These are phyloP conservation scores for Oceanites oceanicus DNA, from an alignment of 2,113 vertebrate genomes.

Conservation along the genomic window DNA sequence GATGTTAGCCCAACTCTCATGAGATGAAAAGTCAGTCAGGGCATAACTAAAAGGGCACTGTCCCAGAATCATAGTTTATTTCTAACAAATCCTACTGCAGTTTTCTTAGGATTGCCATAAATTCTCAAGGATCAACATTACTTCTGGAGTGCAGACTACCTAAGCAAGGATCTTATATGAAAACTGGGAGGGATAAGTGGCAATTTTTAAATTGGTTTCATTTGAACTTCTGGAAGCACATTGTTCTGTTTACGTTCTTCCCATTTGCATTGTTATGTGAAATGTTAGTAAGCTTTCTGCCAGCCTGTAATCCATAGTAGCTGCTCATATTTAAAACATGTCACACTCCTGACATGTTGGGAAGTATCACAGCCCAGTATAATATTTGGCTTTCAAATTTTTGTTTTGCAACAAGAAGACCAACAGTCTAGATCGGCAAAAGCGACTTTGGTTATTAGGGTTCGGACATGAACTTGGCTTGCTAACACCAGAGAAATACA, in stretches of 20 bases:
- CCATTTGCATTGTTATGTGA: conserved; percentile 28
- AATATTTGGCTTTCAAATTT: conserved; percentile 71
- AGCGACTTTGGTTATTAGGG: conserved; percentile 56
- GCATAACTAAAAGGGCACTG: background rate
- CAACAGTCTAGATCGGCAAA: conserved; percentile 64
- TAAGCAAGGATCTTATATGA: background rate
- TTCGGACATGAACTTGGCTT: conserved; percentile 62
- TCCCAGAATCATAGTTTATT: conserved; percentile 24
- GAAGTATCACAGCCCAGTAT: conserved; percentile 64
- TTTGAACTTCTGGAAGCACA: background rate
- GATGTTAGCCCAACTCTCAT: background rate
- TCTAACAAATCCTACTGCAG: conserved; percentile 35
- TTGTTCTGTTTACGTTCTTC: background rate
- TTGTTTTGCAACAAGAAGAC: conserved; percentile 67
- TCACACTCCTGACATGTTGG: conserved; percentile 36
- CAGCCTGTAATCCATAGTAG: conserved; percentile 15
- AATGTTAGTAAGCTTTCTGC: conserved; percentile 8
- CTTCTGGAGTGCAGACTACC: background rate
- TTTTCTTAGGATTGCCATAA: conserved; percentile 21
- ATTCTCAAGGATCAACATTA: conserved; percentile 37
- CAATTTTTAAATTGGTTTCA: background rate
- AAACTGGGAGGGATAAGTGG: background rate
- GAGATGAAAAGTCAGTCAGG: background rate
- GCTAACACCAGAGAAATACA: conserved; percentile 63
- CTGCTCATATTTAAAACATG: conserved; percentile 51